Base-by-base conservation (phyloP, 2,113 vertebrate species). In the Hippocampus comes region DNA sequence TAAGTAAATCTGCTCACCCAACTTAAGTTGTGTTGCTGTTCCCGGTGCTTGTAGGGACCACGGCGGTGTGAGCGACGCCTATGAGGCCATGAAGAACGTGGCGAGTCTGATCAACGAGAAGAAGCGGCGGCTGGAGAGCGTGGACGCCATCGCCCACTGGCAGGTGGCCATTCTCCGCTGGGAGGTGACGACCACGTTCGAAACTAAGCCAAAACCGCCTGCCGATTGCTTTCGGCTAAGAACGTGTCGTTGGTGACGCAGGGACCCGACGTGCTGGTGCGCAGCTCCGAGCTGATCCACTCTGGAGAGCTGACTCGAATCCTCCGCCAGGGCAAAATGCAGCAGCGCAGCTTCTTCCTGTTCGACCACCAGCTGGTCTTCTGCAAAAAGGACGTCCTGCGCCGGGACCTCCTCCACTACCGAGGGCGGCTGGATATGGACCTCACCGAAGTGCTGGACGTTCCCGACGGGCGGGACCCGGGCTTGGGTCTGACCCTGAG, bases 351-450 rank as follows among this genome's bases (percentile, higher is more conserved):
- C 66, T 97, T 95, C 90, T 99, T 99, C 90, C 93, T 99, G 59
- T 99, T 99, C 42, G 97, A 99, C 91, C 97, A 99, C 88, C 97
- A 99, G 86, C 86, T 99, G 72, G 93, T 99, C 57, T 95, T 95
- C 86, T 99, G 97, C 83, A 99, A 98, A 87, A 99, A 99, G 82
- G 97, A 99, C 77, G 86, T 98, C 56, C 91, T 99, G 84, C 93
- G 97, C 57, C 91, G 97, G 74, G 97, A 99, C 83, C 93, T 99
- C 78, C 92, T 99, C 5, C 96, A 99, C 84, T 98, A 98, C 76
- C 94, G 96, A 0, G 94, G 95, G 34, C 93, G 93, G 17, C 84
- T 95, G 48, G 94, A 97, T 85, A 96, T 94, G 93, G 97, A 99
- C 2, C 88, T 90, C 63, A 86, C 93, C 10, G 92, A 94, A 80